Base-by-base conservation (phyloP, 2,888 invertebrate species). In the Melipona bicolor region DNA sequence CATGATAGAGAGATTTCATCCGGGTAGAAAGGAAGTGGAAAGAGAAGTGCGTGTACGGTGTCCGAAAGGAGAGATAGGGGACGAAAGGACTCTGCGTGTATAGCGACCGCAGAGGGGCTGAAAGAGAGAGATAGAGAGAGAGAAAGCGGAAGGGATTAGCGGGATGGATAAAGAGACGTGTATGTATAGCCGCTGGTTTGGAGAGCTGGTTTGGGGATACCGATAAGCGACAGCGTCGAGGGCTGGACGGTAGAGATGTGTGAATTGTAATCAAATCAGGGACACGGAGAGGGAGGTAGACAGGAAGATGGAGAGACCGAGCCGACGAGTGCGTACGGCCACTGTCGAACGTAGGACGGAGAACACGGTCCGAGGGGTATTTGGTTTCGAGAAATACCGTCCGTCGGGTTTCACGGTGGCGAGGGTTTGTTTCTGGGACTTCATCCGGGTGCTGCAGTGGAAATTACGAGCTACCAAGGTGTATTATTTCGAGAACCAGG, bases 281-380 rank as follows among this genome's bases (percentile, higher is more conserved):
- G 61, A 64, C 24, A 75, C 50, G 56, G 73, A 49, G 64, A 56
- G 78, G 72, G 74, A 59, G 76, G 80, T 52, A 68, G 89, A 83
- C 84, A 84, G 89, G 75, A 84, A 68, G 84, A 88, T 79, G 87
- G 87, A 82, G 75, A 80, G 81, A 61, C 50, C 70, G 27, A 24
- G 3, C 43, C 15, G 5, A 27, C 11, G 56, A 43, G 78, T 54
- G 69, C 54, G 74, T 74, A 32, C 21, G 61, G 59, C 21, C 59
- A 24, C 5, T 52, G 21, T 17, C 68, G 32, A 24, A 43, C 54
- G 49, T 56, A 43, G 43, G 43, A 32, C 24, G 27, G 50, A 59
- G 56, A 73, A 62, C 54, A 15, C 21, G 27, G 43, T 21, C 21
- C 52, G 32, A n/a, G 27, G 4, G 52, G 32, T 79, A 52, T 82